Conservation (phyloP, 2,888 invertebrate species). For the Torymus auratus region DNA sequence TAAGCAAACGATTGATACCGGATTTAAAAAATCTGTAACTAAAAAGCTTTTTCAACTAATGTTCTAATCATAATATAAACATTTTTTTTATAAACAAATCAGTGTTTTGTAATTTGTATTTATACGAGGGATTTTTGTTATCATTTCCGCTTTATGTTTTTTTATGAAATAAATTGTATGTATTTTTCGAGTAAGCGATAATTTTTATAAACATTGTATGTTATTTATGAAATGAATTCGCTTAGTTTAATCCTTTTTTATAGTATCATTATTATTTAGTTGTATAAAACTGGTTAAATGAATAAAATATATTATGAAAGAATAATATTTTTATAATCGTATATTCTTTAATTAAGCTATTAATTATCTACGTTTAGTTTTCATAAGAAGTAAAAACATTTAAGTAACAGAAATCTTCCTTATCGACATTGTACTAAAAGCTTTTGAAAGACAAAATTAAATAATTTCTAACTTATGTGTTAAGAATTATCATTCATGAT, state of each 20-base stretch:
- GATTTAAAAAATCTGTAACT: conserved; percentile 23
- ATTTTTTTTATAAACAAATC: neutral
- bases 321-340: neutral
- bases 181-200: neutral
- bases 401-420: too few species aligned
- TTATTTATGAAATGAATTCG: conserved; percentile 41
- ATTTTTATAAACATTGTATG: conserved; percentile 37
- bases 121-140: neutral
- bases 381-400: too few species aligned
- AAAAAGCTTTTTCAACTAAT: conserved; percentile 3
- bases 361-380: too few species aligned
- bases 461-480: too few species aligned
- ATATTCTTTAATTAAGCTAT: too few species aligned
- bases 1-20: conserved; percentile 30
- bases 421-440: too few species aligned
- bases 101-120: neutral
- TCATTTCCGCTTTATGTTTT: neutral
- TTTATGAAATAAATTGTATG: conserved; percentile 1
- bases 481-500: too few species aligned
- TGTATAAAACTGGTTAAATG: conserved; percentile 38
- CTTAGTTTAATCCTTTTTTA: conserved; percentile 46
- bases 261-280: conserved; percentile 34
- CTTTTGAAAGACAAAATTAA: too few species aligned
- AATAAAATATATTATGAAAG: conserved; percentile 44
- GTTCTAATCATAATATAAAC: conserved; percentile 18